phyloP scores from a whole-genome alignment of 1,140 invertebrate genomes.

The Drosophila nigrodunni region DNA sequence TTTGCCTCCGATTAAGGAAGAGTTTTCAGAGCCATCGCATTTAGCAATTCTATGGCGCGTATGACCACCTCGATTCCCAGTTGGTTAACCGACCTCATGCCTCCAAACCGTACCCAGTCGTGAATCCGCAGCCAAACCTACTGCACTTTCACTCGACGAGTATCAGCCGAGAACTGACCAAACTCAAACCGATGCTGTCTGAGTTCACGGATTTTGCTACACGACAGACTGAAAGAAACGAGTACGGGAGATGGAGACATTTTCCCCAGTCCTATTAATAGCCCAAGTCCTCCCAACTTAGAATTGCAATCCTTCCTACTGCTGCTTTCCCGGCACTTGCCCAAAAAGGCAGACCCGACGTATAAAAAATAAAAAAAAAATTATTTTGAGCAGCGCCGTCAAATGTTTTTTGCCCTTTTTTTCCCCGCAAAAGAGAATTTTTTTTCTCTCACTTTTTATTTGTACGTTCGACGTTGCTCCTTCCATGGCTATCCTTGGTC shows the following conservation, averaged over 20 bases:
- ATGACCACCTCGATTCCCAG: conserved; percentile 6
- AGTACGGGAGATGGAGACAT: not conserved
- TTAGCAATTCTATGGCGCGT: conserved; percentile 30
- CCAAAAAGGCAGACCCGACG: conserved; percentile 56
- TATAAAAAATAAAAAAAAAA: conserved; percentile 49
- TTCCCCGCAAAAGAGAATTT: conserved; percentile 28
- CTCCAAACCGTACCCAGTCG: conserved; percentile 1
- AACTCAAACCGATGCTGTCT: conserved; percentile 54
- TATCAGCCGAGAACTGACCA: conserved; percentile 55
- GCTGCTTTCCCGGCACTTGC: conserved; percentile 8
- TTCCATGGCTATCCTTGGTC: conserved; percentile 58
- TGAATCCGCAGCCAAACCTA: conserved; percentile 24
- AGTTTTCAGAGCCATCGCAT: not conserved
- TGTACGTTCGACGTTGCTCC: conserved; percentile 25
- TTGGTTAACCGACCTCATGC: conserved; percentile 4
- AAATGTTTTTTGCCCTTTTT: conserved; percentile 39
- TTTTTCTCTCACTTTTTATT: conserved; percentile 36
- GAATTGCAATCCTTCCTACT: conserved; percentile 27
- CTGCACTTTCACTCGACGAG: conserved; percentile 74
- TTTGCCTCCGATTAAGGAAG: not conserved
- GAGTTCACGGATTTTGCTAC: conserved; percentile 31
- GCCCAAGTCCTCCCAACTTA: conserved; percentile 28
- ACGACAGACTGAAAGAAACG: conserved; percentile 9
- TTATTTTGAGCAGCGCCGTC: conserved; percentile 65
- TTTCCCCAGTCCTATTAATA: conserved; percentile 22